Evolutionary conservation across 2,888 invertebrate genomes (phyloP), one percentile per base, ranked within the genome.

Genomic region (Lydus trimaculatus): DNA sequence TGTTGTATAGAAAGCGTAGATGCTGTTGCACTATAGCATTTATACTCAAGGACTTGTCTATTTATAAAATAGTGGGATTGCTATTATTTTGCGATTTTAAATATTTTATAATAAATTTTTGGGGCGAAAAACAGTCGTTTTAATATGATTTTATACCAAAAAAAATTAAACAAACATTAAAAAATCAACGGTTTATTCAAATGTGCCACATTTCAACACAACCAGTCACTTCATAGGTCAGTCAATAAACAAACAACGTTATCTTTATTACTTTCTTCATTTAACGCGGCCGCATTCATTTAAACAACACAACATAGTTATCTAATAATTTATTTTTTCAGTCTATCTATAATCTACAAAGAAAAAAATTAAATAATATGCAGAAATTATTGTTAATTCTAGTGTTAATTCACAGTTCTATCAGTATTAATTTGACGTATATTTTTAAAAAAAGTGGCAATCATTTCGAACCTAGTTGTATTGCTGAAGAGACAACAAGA

Each of bases 401-500:
- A 20, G 65, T 71, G 13, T 70, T 76, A 13, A 43, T 69, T 23
- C 63, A 66, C 59, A 67, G 74, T 39, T 52, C 67, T 28, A 66
- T 69, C 20, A 61, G 72, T 39, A 77, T 79, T 64, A 80, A 80
- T 68, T 71, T 84, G 72, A 81, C 81, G 7, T 82, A 83, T 69
- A 78, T 84, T 28, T 70, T 81, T 43, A 79, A 77, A 73, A 80
- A 75, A 61, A 72, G 75, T 31, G 72, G 69, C 23, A 67, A 65
- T 56, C 66, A 61, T 17, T 59, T 80, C 9, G 74, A 79, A 61
- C 80, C 81, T 6, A 80, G 79, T 71, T 84, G 83, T 73, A 73
- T 84, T 56, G 83, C 81, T 8, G 81, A 82, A 68, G 82, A 81
- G 64, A 72, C 78, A 56, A 81, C 81, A 43, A 73, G 80, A 39